A percentile compares a stretch with the other conserved stretches of the same genome.
Evolutionary conservation across 1,140 invertebrate genomes (phyloP).

Genomic region (Mizuhopecten yessoensis): DNA sequence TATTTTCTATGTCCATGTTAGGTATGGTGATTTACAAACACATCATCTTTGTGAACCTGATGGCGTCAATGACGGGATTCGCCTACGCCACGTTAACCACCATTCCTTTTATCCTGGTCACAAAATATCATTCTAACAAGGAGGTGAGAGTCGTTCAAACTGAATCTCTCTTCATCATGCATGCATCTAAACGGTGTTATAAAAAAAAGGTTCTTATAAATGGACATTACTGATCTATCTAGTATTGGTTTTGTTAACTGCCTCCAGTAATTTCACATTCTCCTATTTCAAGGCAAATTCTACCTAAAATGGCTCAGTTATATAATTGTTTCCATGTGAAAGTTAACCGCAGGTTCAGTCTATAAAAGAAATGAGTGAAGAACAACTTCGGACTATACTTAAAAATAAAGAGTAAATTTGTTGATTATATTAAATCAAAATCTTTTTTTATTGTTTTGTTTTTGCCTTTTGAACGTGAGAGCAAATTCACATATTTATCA

Average conservation of each 20-base stretch:
- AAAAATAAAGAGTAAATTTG: too few relatives aligned
- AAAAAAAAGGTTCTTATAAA: too few relatives aligned
- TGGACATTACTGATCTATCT: background rate
- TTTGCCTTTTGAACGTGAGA: too few relatives aligned
- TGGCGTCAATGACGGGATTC: slow-evolving; percentile 84
- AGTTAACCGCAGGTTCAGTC: too few relatives aligned
- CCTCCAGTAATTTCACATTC: background rate
- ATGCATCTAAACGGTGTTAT: background rate
- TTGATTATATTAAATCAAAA: too few relatives aligned
- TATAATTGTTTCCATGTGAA: too few relatives aligned
- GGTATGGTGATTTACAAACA: slow-evolving; percentile 81
- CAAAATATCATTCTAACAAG: slow-evolving; percentile 83
- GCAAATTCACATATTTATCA: too few relatives aligned
- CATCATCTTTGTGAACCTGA: slow-evolving; percentile 81
- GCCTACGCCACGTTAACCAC: slow-evolving; percentile 84
- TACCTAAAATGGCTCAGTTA: background rate
- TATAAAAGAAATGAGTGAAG: too few relatives aligned
- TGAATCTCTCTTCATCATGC: background rate
- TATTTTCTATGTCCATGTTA: slow-evolving; percentile 83
- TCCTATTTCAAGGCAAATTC: background rate
- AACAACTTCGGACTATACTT: too few relatives aligned
- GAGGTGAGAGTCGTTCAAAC: slow-evolving; percentile 75
- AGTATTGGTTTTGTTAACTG: too few relatives aligned
- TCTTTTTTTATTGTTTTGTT: too few relatives aligned
- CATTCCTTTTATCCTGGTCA: slow-evolving; percentile 84